Conservation (phyloP, 2,797 vertebrate genomes). For the Esox masquinongy region DNA sequence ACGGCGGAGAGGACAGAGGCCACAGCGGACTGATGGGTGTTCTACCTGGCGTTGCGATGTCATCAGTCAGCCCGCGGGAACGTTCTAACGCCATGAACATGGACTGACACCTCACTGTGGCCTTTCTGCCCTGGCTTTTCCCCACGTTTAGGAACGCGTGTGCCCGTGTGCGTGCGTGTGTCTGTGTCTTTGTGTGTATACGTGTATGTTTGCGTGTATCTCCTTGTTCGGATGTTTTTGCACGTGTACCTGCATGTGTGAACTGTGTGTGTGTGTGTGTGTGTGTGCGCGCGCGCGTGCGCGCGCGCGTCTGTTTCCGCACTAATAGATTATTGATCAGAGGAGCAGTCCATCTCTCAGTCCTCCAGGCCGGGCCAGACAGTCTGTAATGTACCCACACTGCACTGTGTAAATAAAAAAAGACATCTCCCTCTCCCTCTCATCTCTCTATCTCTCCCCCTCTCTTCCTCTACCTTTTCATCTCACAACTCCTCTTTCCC, state of each 20-base stretch:
- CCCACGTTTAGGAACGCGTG: no score
- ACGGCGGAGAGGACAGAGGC: no score
- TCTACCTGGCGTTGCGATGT: no score
- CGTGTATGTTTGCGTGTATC: slow-evolving; percentile 11
- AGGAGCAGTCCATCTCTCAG: slow-evolving; percentile 23
- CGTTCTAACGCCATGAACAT: no score
- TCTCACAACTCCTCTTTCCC: no score
- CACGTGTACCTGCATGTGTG: background rate
- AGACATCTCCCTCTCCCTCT: background rate
- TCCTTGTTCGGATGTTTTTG: background rate
- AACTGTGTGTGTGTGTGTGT: slow-evolving; percentile 2
- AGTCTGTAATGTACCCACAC: background rate
- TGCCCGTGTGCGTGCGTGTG: slow-evolving; percentile 13
- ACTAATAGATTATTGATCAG: slow-evolving; percentile 59
- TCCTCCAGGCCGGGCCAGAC: slow-evolving; percentile 7
- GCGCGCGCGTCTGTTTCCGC: slow-evolving; percentile 26
- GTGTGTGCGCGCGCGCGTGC: slow-evolving; percentile 3
- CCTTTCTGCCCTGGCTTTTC: no score
- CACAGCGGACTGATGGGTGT: no score
- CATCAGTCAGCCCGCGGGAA: no score
- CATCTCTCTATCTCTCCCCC: background rate
- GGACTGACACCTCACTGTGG: no score
- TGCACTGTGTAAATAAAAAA: slow-evolving; percentile 6
- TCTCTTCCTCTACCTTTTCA: no score
- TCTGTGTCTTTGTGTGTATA: no score